Evolutionary conservation across 2,797 vertebrate species (phyloP).

Genomic region (Sardinella longiceps): DNA sequence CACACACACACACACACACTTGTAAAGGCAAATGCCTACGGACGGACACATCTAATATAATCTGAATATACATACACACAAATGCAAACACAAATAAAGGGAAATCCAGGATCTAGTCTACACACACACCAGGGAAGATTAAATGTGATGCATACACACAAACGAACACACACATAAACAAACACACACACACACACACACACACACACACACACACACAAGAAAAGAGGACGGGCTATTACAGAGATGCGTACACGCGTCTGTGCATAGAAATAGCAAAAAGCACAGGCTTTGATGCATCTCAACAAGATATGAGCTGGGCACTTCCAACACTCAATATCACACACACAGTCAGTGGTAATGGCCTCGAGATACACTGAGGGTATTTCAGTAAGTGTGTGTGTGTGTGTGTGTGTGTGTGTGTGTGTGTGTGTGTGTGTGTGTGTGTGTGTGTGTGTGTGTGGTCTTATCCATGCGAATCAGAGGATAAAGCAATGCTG

Average conservation of each 20-base stretch:
- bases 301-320: neutral
- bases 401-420: neutral
- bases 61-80: neutral
- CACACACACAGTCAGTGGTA: neutral
- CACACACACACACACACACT: neutral
- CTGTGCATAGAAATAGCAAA: neutral
- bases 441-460: neutral
- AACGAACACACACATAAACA: neutral
- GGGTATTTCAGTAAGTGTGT: neutral
- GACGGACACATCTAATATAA: neutral
- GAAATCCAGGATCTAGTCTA: neutral
- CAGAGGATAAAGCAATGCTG: slow-evolving; percentile 55
- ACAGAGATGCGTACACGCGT: neutral
- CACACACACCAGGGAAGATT: neutral
- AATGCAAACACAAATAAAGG: neutral
- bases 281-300: neutral
- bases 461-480: slow-evolving; percentile 31
- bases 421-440: neutral
- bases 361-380: slow-evolving; percentile 37
- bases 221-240: neutral
- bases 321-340: neutral
- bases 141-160: neutral
- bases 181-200: neutral
- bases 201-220: neutral
- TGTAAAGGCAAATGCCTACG: neutral